Evolutionary conservation across 2,113 vertebrate genomes (phyloP).

Genomic region (Emydura subglobosa): DNA sequence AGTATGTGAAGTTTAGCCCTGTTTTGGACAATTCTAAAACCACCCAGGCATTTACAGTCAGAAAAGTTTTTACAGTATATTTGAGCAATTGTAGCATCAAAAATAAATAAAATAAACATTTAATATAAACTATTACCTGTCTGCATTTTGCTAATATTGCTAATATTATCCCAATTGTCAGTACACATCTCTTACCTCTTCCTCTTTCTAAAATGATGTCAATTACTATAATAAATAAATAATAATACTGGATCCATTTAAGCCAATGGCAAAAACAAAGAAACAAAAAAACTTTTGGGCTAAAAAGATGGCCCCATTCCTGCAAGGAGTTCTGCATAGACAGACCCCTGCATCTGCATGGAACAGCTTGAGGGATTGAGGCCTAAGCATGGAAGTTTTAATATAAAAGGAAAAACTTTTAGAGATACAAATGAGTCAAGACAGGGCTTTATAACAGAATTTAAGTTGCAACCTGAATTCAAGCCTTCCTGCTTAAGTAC

Average conservation of each 20-base stretch:
- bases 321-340: neutral
- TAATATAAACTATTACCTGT: neutral
- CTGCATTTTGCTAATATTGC: neutral
- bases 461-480: neutral
- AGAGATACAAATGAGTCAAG: neutral
- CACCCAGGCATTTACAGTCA: neutral
- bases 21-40: neutral
- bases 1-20: neutral
- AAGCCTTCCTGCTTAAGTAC: neutral
- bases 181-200: neutral
- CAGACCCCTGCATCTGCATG: neutral
- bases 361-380: neutral
- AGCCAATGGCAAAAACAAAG: neutral
- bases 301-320: neutral
- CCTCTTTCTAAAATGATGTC: neutral
- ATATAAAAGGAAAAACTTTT: neutral
- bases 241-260: neutral
- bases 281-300: neutral
- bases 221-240: neutral
- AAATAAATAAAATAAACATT: neutral
- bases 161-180: neutral
- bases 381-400: neutral
- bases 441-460: neutral
- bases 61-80: neutral
- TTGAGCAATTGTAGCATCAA: neutral